Evolutionary conservation across 2,113 vertebrate genomes (phyloP), one percentile per base, ranked within the genome.

Genomic region (Athene noctua): DNA sequence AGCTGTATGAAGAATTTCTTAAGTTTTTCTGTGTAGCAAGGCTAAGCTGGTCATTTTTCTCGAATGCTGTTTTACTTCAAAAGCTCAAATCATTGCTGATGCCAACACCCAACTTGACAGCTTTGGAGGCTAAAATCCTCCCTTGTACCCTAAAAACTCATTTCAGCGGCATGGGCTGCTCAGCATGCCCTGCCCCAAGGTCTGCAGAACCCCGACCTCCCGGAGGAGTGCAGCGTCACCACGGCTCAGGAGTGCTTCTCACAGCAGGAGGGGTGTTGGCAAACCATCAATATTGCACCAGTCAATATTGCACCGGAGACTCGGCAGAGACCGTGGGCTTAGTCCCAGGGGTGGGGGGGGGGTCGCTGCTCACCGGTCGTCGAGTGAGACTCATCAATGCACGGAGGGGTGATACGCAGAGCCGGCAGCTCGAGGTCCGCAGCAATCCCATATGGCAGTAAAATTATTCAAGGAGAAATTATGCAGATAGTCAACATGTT

Each of bases 391-490:
- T 70, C 7, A 3, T 26, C 55, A 74, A 46, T 25, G 66, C 17
- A 0, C 6, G 0, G 38, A 49, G n/a, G 65, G 84, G 91, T 26
- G 86, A 17, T 7, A 8, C 12, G 11, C 63, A 77, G 80, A 93
- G 46, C 68, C 47, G 21, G 79, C 86, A 68, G 61, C 86, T 92
- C 74, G n/a, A 57, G 63, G 84, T 80, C 89, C 40, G 18, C 72
- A 61, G 44, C 22, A 26, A 26, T 77, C 95, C 92, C 97, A 91
- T 72, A 84, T 52, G 92, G 92, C 92, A 87, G 54, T 62, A 77
- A 97, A 96, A 94, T 79, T 91, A 94, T 58, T 97, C 94, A 95
- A 96, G 96, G 87, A 89, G 96, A 97, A 97, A 97, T 96, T 95
- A 93, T 96, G 93, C 93, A 95, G 91, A 65, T 63, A 92, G 84